phyloP scores from a whole-genome alignment of 2,797 vertebrate genomes.

The Lerista edwardsae region DNA sequence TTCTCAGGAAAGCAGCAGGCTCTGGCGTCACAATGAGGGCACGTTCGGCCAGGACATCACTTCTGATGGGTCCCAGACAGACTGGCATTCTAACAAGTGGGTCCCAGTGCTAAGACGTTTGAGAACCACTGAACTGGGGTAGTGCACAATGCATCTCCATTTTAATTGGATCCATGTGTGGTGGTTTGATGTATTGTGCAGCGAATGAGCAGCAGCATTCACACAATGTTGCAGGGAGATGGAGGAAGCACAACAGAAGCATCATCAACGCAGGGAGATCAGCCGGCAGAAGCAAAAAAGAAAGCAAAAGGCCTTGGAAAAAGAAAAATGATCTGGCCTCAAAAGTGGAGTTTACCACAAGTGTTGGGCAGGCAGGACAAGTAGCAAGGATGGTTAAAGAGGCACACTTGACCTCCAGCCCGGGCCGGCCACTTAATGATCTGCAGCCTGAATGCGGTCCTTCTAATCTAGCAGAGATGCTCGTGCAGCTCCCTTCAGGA shows the following conservation, averaged over 20 bases:
- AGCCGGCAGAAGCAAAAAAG: neutral
- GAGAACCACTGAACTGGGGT: too few relatives aligned
- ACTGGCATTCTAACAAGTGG: too few relatives aligned
- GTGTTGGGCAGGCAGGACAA: slow-evolving; percentile 28
- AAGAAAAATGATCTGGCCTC: neutral
- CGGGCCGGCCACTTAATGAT: slow-evolving; percentile 53
- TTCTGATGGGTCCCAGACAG: too few relatives aligned
- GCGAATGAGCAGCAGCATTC: neutral
- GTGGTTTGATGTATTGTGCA: neutral
- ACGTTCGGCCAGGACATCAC: too few relatives aligned
- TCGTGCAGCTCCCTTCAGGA: slow-evolving; percentile 7
- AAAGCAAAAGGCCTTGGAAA: neutral
- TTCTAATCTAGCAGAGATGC: slow-evolving; percentile 24
- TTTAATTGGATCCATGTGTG: neutral
- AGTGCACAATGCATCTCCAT: neutral
- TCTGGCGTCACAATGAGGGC: too few relatives aligned
- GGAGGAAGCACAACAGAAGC: neutral
- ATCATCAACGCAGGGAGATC: neutral
- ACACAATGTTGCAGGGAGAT: neutral
- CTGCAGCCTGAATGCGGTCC: slow-evolving; percentile 20
- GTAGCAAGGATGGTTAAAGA: slow-evolving; percentile 32
- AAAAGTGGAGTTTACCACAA: slow-evolving; percentile 28
- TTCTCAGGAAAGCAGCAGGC: too few relatives aligned
- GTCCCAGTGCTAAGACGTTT: too few relatives aligned
- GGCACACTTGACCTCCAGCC: slow-evolving; percentile 58